Base-by-base conservation (phyloP, 2,113 vertebrate species). In the Chloebia gouldiae region DNA sequence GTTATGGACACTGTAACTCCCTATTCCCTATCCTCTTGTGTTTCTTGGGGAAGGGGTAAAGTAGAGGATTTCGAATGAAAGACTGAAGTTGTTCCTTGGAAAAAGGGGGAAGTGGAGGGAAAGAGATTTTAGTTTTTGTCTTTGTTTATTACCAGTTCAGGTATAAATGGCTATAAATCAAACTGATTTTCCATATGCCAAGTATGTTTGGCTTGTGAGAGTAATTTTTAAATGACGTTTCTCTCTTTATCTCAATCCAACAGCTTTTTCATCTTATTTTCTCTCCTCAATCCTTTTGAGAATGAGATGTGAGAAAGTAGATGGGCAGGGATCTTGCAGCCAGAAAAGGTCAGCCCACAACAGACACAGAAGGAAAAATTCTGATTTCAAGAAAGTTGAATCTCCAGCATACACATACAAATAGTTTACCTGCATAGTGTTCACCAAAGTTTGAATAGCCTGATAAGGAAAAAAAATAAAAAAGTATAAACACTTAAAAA, bases 1-100 rank as follows among this genome's bases (percentile, higher is more conserved):
- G 15, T 22, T 75, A 21, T 2, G 4, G n/a, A 65, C 25, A 24
- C 7, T 31, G 23, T 40, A 50, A 79, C 0, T 2, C 3, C 3
- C 2, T 54, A 4, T 30, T 69, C 6, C 12, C 6, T 49, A 30
- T 21, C 6, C 1, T 9, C 7, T 11, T 33, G 4, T 56, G 14
- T 2, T 6, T 6, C 31, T 4, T 35, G 13, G 4, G 17, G 18
- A 86, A 76, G 7, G 13, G 3, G 3, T 57, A 33, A 59, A 10
- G 11, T 10, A 66, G 22, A 61, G 6, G 9, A 50, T 57, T 53
- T 15, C 16, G 31, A 90, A 42, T 31, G 20, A 73, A 70, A 59
- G 27, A 56, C 2, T 61, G 22, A 86, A 70, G 28, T 18, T 73
- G 4, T 61, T 23, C 9, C 35, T 78, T 73, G 24, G 10, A 31